These are phyloP conservation scores for Orchestia grillus DNA, from an alignment of 1,140 invertebrate species.

Conservation along the genomic window DNA sequence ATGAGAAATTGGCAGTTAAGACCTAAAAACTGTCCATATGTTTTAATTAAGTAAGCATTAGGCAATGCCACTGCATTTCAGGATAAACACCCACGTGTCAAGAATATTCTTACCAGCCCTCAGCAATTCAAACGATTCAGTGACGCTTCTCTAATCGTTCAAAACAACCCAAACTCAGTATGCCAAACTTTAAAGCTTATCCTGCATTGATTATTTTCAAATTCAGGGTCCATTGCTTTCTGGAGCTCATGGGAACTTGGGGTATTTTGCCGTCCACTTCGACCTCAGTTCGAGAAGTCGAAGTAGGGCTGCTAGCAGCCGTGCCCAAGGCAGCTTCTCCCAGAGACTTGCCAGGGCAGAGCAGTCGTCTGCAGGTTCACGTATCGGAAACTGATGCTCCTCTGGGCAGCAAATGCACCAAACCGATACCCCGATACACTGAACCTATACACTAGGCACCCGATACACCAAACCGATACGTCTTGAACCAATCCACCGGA, in stretches of 20 bases:
- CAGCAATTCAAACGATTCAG: no score
- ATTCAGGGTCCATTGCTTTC: background rate
- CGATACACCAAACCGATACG: background rate
- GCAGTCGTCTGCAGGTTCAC: background rate
- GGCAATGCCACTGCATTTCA: no score
- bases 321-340: background rate
- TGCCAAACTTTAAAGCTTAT: background rate
- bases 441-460: background rate
- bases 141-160: background rate
- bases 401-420: background rate
- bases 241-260: background rate
- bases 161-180: background rate
- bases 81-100: no score
- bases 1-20: no score
- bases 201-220: background rate
- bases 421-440: conserved; percentile 10
- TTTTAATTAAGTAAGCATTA: no score
- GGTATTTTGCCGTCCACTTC: background rate
- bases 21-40: no score
- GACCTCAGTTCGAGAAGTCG: background rate
- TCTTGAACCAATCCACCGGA: background rate
- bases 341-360: background rate
- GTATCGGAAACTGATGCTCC: conserved; percentile 35
- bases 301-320: background rate
- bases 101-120: no score